These are phyloP conservation scores for Hyles euphorbiae DNA, from an alignment of 1,140 invertebrate species.

Conservation along the genomic window DNA sequence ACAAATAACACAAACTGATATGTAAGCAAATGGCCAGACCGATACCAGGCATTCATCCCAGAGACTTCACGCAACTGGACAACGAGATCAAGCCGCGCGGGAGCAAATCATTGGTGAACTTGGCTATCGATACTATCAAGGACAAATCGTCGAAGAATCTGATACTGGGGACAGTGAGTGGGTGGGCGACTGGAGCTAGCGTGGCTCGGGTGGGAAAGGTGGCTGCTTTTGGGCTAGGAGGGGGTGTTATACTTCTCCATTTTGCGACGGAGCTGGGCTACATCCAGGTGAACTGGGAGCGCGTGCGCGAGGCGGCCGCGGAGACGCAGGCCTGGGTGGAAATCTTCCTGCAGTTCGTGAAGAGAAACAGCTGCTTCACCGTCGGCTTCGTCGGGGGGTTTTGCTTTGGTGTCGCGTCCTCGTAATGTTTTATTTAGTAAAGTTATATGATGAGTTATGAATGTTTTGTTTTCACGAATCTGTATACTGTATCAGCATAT, in stretches of 20 bases:
- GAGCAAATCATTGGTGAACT: constrained; percentile 31
- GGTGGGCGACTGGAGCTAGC: constrained; percentile 45
- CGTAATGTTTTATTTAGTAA: constrained; percentile 41
- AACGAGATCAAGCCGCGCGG: constrained; percentile 30
- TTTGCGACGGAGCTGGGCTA: constrained; percentile 92
- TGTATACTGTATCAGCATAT: too few species aligned
- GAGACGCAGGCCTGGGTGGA: constrained; percentile 85
- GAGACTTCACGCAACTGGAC: constrained; percentile 25
- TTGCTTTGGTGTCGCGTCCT: constrained; percentile 85
- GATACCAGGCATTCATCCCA: constrained; percentile 41
- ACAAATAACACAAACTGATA: constrained; percentile 7
- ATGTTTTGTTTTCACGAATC: too few species aligned
- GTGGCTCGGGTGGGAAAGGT: constrained; percentile 90
- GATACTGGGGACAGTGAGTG: constrained; percentile 39
- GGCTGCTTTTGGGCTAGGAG: constrained; percentile 90
- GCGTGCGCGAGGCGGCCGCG: constrained; percentile 84
- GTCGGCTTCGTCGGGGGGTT: constrained; percentile 89
- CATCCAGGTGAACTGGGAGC: constrained; percentile 91
- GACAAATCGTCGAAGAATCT: constrained; percentile 39
- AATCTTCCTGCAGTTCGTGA: constrained; percentile 80
- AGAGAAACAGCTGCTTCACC: constrained; percentile 83
- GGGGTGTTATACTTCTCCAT: constrained; percentile 91
- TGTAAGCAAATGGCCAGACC: constrained; percentile 44
- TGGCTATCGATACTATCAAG: constrained; percentile 34
- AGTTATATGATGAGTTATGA: too few species aligned